A percentile compares a stretch with the other conserved stretches of the same genome.
Evolutionary conservation across 2,888 invertebrate species (phyloP).

Genomic region (Athalia circularis): DNA sequence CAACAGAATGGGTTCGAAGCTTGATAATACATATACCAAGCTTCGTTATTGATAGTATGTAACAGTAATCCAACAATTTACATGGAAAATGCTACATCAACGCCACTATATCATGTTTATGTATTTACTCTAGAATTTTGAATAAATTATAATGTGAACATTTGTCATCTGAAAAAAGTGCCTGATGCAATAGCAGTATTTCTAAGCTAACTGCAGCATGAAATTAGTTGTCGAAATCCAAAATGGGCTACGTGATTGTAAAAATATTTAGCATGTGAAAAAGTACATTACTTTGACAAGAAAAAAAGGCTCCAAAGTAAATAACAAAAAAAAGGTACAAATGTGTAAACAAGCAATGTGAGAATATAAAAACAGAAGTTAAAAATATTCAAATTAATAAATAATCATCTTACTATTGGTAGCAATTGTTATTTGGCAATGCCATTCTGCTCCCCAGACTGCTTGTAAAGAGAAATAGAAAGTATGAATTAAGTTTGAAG

Average conservation of each 20-base stretch:
- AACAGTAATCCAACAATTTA: not conserved
- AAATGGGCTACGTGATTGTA: not conserved
- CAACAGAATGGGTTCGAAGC: constrained; percentile 15
- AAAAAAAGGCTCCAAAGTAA: not conserved
- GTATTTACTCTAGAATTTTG: not conserved
- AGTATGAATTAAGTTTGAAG: constrained; percentile 41
- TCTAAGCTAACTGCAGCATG: not conserved
- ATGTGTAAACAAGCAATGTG: constrained; percentile 22
- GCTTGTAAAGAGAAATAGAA: constrained; percentile 69
- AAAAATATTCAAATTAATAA: constrained; percentile 59
- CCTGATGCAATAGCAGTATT: not conserved
- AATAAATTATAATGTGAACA: not conserved
- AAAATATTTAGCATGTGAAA: not conserved
- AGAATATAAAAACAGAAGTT: constrained; percentile 51
- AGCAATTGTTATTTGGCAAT: constrained; percentile 73
- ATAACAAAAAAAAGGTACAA: constrained; percentile 29
- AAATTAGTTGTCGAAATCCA: not conserved
- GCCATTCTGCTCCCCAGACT: constrained; percentile 73
- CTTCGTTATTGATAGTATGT: not conserved
- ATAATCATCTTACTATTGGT: constrained; percentile 70
- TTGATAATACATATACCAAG: no score
- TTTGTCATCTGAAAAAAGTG: not conserved
- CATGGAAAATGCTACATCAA: not conserved
- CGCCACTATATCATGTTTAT: not conserved
- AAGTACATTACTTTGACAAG: not conserved